Percentiles rank a stretch among this genome's conserved stretches.
phyloP scores from a whole-genome alignment of 2,888 invertebrate genomes.

The Malthinus seriepunctatus region DNA sequence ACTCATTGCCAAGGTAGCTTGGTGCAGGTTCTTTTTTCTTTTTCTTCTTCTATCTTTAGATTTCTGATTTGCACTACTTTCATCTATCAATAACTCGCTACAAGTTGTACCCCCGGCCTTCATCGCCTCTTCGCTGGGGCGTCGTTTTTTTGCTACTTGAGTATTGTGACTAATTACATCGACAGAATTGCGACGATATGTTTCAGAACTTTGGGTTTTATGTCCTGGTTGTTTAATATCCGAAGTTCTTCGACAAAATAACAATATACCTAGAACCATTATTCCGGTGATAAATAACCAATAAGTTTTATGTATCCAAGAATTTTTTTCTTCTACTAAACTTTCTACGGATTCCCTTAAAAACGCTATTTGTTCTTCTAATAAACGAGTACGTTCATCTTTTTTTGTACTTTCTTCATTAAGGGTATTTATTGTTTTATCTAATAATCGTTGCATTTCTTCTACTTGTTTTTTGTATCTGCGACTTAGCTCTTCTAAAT shows the following conservation, averaged over 20 bases:
- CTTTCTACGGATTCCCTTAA: slow-evolving; percentile 64
- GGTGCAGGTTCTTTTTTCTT: slow-evolving; percentile 34
- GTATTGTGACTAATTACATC: slow-evolving; percentile 64
- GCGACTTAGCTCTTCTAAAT: slow-evolving; percentile 92
- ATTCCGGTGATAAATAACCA: slow-evolving; percentile 60
- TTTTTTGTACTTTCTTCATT: slow-evolving; percentile 75
- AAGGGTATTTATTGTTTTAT: slow-evolving; percentile 75
- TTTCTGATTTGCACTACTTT: slow-evolving; percentile 49
- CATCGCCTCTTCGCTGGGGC: slow-evolving; percentile 77
- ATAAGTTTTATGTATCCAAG: slow-evolving; percentile 64
- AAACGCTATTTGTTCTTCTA: slow-evolving; percentile 65
- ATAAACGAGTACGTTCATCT: slow-evolving; percentile 68
- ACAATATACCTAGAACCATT: slow-evolving; percentile 57
- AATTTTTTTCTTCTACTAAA: slow-evolving; percentile 65
- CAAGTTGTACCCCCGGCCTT: slow-evolving; percentile 61
- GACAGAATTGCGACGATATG: slow-evolving; percentile 64
- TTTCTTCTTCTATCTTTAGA: slow-evolving; percentile 47
- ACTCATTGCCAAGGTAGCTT: slow-evolving; percentile 41
- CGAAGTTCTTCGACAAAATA: slow-evolving; percentile 57
- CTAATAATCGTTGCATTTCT: slow-evolving; percentile 85
- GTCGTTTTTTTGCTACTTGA: slow-evolving; percentile 61
- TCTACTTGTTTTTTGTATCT: slow-evolving; percentile 96
- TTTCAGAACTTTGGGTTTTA: slow-evolving; percentile 26
- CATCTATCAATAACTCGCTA: slow-evolving; percentile 61
- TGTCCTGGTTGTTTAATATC: slow-evolving; percentile 31